phyloP scores from a whole-genome alignment of 1,140 invertebrate genomes.

The Atta cephalotes region DNA sequence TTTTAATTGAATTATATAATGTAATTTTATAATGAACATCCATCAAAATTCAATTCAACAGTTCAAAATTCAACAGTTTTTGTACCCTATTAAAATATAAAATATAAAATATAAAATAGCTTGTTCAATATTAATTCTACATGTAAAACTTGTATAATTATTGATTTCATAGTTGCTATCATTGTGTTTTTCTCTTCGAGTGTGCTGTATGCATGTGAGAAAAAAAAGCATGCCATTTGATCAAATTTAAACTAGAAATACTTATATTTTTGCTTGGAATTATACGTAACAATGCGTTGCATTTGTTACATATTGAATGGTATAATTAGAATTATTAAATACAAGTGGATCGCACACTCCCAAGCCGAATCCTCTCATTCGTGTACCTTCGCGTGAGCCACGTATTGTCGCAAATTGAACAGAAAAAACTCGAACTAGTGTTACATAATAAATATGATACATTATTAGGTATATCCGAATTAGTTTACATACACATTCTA shows the following conservation, averaged over 20 bases:
- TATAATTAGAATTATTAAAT: background rate
- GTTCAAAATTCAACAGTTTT: no score
- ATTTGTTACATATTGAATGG: background rate
- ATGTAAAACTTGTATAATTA: no score
- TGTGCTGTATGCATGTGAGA: background rate
- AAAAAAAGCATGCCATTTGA: background rate
- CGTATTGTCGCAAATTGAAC: constrained; percentile 70
- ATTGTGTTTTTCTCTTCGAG: no score
- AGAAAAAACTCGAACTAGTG: constrained; percentile 73
- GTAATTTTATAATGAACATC: no score
- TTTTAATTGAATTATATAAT: no score
- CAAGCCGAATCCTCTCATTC: constrained; percentile 67
- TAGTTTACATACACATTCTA: constrained; percentile 86
- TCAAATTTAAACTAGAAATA: background rate
- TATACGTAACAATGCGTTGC: background rate
- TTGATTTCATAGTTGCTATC: no score
- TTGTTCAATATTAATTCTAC: no score
- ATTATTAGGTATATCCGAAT: constrained; percentile 85
- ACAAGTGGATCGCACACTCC: constrained; percentile 42
- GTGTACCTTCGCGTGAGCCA: constrained; percentile 71
- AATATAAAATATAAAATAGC: no score
- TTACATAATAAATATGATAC: constrained; percentile 77
- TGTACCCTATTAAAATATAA: no score
- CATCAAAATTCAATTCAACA: no score
- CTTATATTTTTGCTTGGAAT: background rate